Percentiles rank a stretch among this genome's conserved stretches.
phyloP scores from a whole-genome alignment of 92 coral and sea anemone genomes.

The Porites cylindrica region DNA sequence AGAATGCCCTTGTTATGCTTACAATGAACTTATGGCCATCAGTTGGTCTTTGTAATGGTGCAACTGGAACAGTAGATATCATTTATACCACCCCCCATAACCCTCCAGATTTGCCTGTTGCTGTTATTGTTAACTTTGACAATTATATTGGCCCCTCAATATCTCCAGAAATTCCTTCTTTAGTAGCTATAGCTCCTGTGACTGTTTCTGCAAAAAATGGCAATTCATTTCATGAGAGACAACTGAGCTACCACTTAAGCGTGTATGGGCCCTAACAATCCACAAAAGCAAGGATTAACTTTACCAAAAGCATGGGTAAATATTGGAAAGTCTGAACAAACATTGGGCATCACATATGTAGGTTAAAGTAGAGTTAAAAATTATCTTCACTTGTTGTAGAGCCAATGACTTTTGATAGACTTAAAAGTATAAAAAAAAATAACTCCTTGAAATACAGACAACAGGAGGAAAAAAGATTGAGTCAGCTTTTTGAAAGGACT shows the following conservation, averaged over 20 bases:
- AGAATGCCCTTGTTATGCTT: conserved; percentile 56
- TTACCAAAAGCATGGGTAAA: conserved; percentile 74
- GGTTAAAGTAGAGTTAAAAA: conserved; percentile 65
- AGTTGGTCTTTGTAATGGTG: conserved; percentile 45
- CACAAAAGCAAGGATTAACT: conserved; percentile 11
- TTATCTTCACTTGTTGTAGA: conserved; percentile 69
- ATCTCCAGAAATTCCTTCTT: too few relatives aligned
- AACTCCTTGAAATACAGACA: conserved; percentile 58
- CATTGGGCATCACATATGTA: conserved; percentile 60
- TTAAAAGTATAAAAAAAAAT: conserved; percentile 55
- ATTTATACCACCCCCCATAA: conserved; percentile 48
- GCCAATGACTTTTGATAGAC: conserved; percentile 79
- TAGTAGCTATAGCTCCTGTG: too few relatives aligned
- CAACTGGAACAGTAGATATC: conserved; percentile 28
- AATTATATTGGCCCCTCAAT: not conserved
- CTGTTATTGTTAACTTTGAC: conserved; percentile 64
- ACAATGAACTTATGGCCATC: conserved; percentile 68
- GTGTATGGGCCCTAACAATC: conserved; percentile 74
- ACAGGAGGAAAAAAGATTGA: conserved; percentile 58
- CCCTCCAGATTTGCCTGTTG: conserved; percentile 68
- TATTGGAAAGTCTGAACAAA: conserved; percentile 68
- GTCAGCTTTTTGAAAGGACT: conserved; percentile 41
- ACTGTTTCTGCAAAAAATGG: too few relatives aligned
- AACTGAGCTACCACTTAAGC: conserved; percentile 70
- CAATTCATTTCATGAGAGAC: conserved; percentile 4